Base-by-base conservation (phyloP, 2,888 invertebrate genomes). In the Megastigmus dorsalis region DNA sequence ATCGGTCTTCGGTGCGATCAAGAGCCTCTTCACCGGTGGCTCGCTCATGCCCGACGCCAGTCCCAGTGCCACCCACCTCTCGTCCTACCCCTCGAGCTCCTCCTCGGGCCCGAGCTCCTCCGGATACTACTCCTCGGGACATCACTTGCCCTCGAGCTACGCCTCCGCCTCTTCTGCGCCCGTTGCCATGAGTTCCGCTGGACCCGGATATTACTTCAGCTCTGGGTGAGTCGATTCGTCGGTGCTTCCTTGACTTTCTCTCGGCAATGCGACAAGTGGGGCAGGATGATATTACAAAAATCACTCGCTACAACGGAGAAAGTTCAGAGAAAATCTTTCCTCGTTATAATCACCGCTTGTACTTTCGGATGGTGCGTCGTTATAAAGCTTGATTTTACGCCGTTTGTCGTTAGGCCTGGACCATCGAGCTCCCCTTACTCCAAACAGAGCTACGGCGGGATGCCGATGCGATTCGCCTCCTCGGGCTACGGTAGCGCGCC, bases 1-100 rank as follows among this genome's bases (percentile, higher is more conserved):
- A 45, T 48, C 76, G 20, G 74, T 76, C 6, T 52, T 76, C 30
- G 76, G 76, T 0, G 76, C 76, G 9, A 28, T 76, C 15, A 76
- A 76, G 70, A 76, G 70, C 18, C 60, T 76, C 26, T 76, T 76
- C 45, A 66, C 60, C 1, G 72, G 63, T 1, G 45, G 66, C 2
- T 2, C 43, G 3, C 7, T 28, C 18, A 6, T 30, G 4, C 41
- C 73, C 26, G 74, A 74, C 18, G 26, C 65, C 0, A 48, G 69
- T 3, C 36, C 75, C n/a, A 72, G 75, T 10, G 45, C 75, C 20
- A 68, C 38, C 48, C 75, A 75, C 57, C 4, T 33, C 0, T 20
- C 65, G 15, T 0, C 57, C n/a, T 65, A 63, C 15, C 30, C 68
- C 3, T 7, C 68, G 9, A 15, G 15, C 0, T 55, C 36, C 15